A percentile compares a stretch with the other conserved stretches of the same genome.
Conservation (phyloP, 53 echinoderm and acorn worm species). For the Glandiceps talaboti region DNA sequence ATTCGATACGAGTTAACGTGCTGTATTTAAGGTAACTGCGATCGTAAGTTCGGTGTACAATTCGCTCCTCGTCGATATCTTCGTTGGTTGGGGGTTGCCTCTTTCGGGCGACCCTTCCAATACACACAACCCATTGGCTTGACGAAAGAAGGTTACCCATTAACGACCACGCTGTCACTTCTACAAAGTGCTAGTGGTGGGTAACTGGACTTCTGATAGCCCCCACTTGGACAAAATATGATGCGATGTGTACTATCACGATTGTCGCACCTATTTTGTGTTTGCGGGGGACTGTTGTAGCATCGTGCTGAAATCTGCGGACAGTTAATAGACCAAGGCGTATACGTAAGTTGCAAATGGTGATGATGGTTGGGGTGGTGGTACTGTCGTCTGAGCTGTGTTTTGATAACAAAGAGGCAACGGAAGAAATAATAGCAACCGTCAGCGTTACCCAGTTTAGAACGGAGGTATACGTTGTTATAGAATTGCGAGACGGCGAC, state of each 20-base stretch:
- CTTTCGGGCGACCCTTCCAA: too few relatives aligned
- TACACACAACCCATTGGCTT: not conserved
- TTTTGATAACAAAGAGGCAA: too few relatives aligned
- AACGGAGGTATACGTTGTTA: too few relatives aligned
- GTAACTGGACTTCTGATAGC: not conserved
- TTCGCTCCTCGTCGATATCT: not conserved
- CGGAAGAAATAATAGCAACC: too few relatives aligned
- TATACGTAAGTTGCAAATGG: too few relatives aligned
- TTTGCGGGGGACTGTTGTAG: slow-evolving; percentile 1
- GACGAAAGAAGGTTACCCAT: not conserved
- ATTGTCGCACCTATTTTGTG: not conserved
- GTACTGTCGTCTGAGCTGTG: too few relatives aligned
- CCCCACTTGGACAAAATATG: not conserved
- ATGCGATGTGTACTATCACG: not conserved
- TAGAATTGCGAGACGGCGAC: too few relatives aligned
- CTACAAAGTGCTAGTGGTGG: not conserved
- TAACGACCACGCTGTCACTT: not conserved
- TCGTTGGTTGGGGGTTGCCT: not conserved
- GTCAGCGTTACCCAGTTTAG: too few relatives aligned
- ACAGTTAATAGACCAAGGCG: too few relatives aligned
- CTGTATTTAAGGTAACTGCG: not conserved
- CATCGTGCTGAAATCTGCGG: too few relatives aligned
- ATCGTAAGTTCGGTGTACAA: not conserved
- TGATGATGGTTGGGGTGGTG: too few relatives aligned
- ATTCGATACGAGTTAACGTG: not conserved